Conservation (phyloP, 2,888 invertebrate genomes). For the Mythimna impura region DNA sequence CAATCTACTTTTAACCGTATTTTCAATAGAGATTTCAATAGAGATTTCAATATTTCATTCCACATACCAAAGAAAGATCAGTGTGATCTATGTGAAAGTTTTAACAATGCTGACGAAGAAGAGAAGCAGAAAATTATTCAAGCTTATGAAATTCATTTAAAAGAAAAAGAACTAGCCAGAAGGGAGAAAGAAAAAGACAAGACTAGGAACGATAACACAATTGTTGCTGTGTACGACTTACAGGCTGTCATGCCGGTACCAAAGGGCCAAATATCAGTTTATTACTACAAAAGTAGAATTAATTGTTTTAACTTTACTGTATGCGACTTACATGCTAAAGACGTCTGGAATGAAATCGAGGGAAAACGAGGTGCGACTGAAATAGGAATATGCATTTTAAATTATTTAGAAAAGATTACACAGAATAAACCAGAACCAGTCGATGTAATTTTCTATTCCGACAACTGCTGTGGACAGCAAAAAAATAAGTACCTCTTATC, state of each 20-base stretch:
- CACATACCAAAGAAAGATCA: constrained; percentile 60
- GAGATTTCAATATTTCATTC: constrained; percentile 61
- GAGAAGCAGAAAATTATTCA: constrained; percentile 32
- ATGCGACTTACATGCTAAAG: constrained; percentile 43
- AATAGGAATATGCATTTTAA: constrained; percentile 40
- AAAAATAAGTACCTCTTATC: constrained; percentile 18
- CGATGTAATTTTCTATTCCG: constrained; percentile 41
- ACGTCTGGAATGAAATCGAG: constrained; percentile 50
- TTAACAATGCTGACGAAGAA: constrained; percentile 46
- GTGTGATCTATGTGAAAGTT: constrained; percentile 62
- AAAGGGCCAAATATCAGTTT: constrained; percentile 54
- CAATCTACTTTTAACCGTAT: constrained; percentile 56
- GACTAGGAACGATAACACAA: constrained; percentile 14
- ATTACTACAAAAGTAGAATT: constrained; percentile 51
- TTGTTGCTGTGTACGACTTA: constrained; percentile 56
- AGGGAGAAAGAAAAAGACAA: constrained; percentile 30
- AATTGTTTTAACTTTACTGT: constrained; percentile 54
- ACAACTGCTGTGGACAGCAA: constrained; percentile 41
- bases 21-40: too few species aligned
- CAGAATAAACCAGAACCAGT: constrained; percentile 31
- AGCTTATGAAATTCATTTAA: constrained; percentile 17
- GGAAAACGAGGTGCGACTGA: constrained; percentile 45
- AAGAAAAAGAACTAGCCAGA: constrained; percentile 18
- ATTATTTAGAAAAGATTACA: constrained; percentile 38
- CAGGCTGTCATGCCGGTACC: constrained; percentile 59